Conservation (phyloP, 2,113 vertebrate species). For the Anser cygnoides region DNA sequence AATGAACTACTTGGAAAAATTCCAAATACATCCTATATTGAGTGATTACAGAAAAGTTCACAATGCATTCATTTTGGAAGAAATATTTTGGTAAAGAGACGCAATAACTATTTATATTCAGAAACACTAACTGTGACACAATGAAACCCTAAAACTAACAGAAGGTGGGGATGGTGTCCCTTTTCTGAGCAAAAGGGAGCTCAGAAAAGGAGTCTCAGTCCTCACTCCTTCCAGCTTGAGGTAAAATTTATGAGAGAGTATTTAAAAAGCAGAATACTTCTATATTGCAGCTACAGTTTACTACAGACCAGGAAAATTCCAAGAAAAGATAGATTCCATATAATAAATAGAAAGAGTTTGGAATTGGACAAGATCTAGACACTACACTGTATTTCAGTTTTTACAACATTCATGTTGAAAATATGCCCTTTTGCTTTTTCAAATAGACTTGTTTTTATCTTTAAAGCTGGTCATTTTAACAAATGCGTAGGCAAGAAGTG, state of each 20-base stretch:
- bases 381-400: background rate
- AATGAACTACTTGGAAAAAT: background rate
- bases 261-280: background rate
- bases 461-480: background rate
- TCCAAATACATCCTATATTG: fast-evolving
- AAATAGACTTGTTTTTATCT: background rate
- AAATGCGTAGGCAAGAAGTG: background rate
- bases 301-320: background rate
- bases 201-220: background rate
- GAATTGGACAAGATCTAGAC: background rate
- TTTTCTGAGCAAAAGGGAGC: background rate
- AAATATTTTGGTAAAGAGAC: background rate
- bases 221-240: background rate
- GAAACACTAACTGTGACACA: background rate
- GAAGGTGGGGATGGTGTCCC: background rate
- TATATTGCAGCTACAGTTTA: background rate
- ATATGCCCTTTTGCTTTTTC: background rate
- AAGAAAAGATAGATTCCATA: background rate
- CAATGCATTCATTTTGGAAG: background rate
- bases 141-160: background rate
- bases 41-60: background rate
- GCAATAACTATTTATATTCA: background rate
- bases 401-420: background rate
- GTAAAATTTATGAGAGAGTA: background rate
- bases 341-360: background rate